Evolutionary conservation across 1,140 invertebrate species (phyloP).

Genomic region (Uloborus diversus): DNA sequence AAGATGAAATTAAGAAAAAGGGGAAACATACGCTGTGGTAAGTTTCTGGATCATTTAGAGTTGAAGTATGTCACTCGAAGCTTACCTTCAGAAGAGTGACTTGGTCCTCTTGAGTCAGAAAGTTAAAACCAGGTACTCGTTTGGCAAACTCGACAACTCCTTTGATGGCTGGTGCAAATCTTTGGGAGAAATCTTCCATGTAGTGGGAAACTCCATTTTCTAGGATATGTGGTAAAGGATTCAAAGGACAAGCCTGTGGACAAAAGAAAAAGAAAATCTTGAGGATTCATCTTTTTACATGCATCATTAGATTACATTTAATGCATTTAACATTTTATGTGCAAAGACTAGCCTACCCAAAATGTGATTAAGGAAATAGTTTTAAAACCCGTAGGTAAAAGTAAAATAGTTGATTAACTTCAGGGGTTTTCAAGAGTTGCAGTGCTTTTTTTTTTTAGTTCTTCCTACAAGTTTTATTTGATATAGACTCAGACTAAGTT

Average conservation of each 20-base stretch:
- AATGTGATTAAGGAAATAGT: too few species aligned
- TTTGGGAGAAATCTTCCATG: constrained; percentile 87
- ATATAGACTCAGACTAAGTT: too few species aligned
- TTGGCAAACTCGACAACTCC: constrained; percentile 98
- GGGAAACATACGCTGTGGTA: too few species aligned
- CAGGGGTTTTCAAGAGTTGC: neutral
- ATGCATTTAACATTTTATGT: too few species aligned
- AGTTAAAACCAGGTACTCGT: constrained; percentile 93
- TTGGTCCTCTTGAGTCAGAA: constrained; percentile 95
- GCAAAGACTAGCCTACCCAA: too few species aligned
- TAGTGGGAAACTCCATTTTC: constrained; percentile 71
- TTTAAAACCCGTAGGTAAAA: too few species aligned
- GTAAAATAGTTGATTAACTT: neutral
- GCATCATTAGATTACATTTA: too few species aligned
- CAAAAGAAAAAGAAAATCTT: constrained; percentile 65
- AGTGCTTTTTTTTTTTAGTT: neutral
- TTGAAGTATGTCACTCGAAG: too few species aligned
- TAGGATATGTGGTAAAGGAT: constrained; percentile 82
- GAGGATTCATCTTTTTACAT: neutral
- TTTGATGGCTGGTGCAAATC: constrained; percentile 94
- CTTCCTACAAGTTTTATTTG: neutral
- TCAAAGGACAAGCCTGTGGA: constrained; percentile 91
- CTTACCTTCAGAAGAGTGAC: constrained; percentile 92
- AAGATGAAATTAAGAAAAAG: too few species aligned
- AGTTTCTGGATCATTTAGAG: too few species aligned